Evolutionary conservation across 1,140 invertebrate species (phyloP).

Genomic region (Pinna nobilis): DNA sequence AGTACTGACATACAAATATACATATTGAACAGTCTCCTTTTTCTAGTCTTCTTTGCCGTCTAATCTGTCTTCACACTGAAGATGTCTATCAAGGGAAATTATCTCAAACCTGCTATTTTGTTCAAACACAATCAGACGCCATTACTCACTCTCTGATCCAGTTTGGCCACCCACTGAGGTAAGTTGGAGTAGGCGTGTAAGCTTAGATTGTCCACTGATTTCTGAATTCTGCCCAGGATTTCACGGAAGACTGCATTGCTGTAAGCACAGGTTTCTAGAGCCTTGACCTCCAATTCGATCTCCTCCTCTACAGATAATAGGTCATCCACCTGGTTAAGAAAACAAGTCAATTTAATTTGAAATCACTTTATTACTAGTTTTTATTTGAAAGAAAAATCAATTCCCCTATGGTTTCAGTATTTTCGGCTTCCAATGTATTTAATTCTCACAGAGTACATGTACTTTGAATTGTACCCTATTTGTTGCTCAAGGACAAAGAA

Average conservation of each 20-base stretch:
- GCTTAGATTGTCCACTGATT: slow-evolving; percentile 97
- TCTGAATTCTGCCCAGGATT: slow-evolving; percentile 96
- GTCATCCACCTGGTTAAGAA: slow-evolving; percentile 85
- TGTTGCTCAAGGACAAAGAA: no score
- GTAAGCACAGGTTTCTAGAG: slow-evolving; percentile 97
- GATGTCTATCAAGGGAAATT: neutral
- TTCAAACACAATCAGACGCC: neutral
- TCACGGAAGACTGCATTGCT: slow-evolving; percentile 93
- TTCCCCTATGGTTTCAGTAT: no score
- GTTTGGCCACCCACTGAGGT: slow-evolving; percentile 93
- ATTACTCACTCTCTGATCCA: slow-evolving; percentile 89
- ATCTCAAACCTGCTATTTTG: slow-evolving; percentile 1
- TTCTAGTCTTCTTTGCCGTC: no score
- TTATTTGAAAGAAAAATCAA: neutral
- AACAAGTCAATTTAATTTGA: no score
- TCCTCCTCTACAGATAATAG: slow-evolving; percentile 95
- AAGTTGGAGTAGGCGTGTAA: slow-evolving; percentile 98
- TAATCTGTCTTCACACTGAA: neutral
- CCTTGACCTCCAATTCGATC: slow-evolving; percentile 94
- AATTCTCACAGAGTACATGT: no score
- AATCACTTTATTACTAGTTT: no score
- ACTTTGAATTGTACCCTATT: no score
- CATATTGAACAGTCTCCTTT: no score
- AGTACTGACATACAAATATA: no score
- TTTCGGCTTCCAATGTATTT: no score